Evolutionary conservation across 2,113 vertebrate genomes (phyloP).

Genomic region (Taxidea taxus): DNA sequence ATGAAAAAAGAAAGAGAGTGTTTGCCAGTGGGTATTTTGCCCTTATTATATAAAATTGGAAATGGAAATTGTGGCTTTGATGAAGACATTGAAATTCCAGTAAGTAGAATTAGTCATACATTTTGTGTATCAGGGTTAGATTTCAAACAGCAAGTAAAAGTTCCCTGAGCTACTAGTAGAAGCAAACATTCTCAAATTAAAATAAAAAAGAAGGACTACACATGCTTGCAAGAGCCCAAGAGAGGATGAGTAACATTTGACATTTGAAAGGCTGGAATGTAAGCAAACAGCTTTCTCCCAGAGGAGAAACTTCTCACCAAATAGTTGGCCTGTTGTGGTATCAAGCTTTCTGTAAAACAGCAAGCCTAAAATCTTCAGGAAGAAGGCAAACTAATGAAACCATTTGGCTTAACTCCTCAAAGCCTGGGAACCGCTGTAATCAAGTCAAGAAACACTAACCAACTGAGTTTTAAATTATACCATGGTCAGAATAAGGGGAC

Average conservation of each 20-base stretch:
- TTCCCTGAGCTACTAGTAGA: constrained; percentile 80
- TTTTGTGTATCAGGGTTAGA: constrained; percentile 76
- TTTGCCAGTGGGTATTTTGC: constrained; percentile 71
- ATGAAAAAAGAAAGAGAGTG: constrained; percentile 52
- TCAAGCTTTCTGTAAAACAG: constrained; percentile 77
- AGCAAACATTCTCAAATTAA: constrained; percentile 81
- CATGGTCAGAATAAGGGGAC: not conserved
- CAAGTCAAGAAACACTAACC: constrained; percentile 6
- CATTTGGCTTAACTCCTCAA: constrained; percentile 71
- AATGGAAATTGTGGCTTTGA: constrained; percentile 82
- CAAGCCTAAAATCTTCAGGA: constrained; percentile 53
- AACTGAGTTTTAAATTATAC: not conserved
- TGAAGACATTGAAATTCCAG: constrained; percentile 85
- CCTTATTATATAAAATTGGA: constrained; percentile 79
- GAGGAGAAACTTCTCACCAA: constrained; percentile 77
- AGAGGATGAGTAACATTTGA: constrained; percentile 83
- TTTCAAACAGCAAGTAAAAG: constrained; percentile 83
- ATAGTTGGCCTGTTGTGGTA: constrained; percentile 73
- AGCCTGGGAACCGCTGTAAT: constrained; percentile 54
- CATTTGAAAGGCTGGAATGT: constrained; percentile 81
- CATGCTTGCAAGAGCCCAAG: constrained; percentile 23
- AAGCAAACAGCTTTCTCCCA: constrained; percentile 77
- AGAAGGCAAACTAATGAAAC: constrained; percentile 61
- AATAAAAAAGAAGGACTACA: constrained; percentile 40
- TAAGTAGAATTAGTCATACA: constrained; percentile 85